These are phyloP conservation scores for Perca flavescens DNA, from an alignment of 2,113 vertebrate species.

Conservation along the genomic window DNA sequence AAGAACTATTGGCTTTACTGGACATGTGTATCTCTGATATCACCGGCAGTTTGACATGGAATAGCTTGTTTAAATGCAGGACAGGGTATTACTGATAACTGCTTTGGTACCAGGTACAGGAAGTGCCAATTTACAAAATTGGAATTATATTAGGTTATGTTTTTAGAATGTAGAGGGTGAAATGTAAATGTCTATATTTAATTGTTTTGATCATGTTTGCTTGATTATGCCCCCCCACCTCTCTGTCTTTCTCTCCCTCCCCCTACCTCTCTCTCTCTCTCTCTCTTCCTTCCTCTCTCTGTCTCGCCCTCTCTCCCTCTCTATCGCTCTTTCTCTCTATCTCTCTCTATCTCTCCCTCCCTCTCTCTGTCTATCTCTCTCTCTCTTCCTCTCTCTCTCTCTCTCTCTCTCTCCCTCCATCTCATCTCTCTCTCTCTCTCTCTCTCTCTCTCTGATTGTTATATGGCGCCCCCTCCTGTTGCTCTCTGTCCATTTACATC, in stretches of 20 bases:
- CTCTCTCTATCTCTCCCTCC: slow-evolving; percentile 3
- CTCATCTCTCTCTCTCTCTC: background rate
- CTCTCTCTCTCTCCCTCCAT: background rate
- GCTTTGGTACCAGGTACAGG: background rate
- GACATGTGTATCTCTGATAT: no score
- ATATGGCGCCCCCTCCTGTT: slow-evolving; percentile 68
- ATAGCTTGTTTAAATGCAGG: no score
- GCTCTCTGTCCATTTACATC: background rate
- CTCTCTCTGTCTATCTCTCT: background rate
- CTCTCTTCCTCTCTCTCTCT: background rate
- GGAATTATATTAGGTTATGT: no score
- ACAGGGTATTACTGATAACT: background rate
- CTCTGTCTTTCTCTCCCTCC: background rate
- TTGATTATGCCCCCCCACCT: background rate
- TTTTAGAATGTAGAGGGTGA: background rate
- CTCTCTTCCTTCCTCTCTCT: background rate
- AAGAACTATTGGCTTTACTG: no score
- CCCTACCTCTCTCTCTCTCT: slow-evolving; percentile 2
- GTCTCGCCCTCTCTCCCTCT: background rate
- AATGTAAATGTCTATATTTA: background rate
- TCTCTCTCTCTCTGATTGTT: slow-evolving; percentile 37
- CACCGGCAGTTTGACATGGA: no score
- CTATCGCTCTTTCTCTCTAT: background rate
- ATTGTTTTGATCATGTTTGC: background rate
- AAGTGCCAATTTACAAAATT: background rate